These are phyloP conservation scores for Myiozetetes cayanensis DNA, from an alignment of 2,113 vertebrate genomes.

Conservation along the genomic window DNA sequence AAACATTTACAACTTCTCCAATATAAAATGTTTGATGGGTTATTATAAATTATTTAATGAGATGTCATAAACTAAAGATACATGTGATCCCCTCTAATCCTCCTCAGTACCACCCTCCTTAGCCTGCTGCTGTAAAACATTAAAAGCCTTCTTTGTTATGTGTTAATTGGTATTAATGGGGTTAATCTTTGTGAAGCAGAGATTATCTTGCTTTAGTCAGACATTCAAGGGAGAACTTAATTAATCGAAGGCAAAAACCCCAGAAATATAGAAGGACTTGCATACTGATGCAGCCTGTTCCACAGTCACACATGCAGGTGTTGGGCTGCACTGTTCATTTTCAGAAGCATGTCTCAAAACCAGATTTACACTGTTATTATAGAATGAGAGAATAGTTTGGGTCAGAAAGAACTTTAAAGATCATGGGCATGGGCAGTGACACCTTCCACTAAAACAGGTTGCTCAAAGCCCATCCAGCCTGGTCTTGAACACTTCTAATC, in stretches of 20 bases:
- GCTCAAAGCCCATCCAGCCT: neutral
- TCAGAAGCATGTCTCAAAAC: neutral
- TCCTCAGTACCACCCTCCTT: neutral
- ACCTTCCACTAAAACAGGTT: neutral
- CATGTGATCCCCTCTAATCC: conserved; percentile 18
- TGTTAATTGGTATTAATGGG: conserved; percentile 63
- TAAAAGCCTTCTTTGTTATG: conserved; percentile 28
- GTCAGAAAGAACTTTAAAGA: neutral
- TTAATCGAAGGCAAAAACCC: conserved; percentile 1
- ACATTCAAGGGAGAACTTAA: conserved; percentile 25
- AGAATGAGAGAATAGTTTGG: neutral
- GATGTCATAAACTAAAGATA: conserved; percentile 21
- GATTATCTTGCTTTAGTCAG: conserved; percentile 54
- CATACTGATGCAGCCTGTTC: neutral
- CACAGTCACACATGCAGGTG: rapidly evolving
- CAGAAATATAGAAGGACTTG: neutral
- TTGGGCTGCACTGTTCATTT: neutral
- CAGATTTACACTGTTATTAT: neutral
- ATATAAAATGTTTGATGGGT: neutral
- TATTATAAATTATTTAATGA: conserved; percentile 37
- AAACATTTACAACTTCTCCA: neutral
- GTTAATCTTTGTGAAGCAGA: conserved; percentile 52
- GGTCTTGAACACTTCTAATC: neutral
- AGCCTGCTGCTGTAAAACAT: neutral
- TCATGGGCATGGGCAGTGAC: neutral